Evolutionary conservation across 1,140 invertebrate genomes (phyloP).

Genomic region (Eurosta solidaginis): DNA sequence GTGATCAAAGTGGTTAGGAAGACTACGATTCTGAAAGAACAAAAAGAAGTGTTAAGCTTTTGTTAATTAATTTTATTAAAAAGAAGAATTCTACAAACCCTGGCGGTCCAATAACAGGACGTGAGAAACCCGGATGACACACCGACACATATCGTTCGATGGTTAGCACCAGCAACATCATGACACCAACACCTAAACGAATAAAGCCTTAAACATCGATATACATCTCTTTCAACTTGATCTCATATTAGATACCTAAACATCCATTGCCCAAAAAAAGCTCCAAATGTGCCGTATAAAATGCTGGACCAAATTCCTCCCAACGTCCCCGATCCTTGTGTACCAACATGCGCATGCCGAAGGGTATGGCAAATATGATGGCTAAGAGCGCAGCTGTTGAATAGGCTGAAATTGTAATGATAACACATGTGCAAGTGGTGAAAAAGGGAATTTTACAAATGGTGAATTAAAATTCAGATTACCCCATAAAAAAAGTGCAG

Average conservation of each 20-base stretch:
- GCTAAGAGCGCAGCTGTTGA: constrained; percentile 73
- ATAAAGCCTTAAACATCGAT: neutral
- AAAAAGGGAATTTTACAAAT: no score
- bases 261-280: constrained; percentile 77
- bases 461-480: no score
- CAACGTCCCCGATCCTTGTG: constrained; percentile 70
- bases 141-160: constrained; percentile 81
- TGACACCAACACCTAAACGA: constrained; percentile 70
- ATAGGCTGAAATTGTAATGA: constrained; percentile 65
- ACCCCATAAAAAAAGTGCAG: no score
- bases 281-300: constrained; percentile 76
- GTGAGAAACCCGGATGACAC: constrained; percentile 72
- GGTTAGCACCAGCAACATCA: constrained; percentile 80
- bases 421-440: neutral
- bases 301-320: constrained; percentile 68
- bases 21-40: constrained; percentile 64
- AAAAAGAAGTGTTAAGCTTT: neutral
- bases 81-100: constrained; percentile 47
- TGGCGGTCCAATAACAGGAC: constrained; percentile 66
- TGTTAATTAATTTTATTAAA: neutral
- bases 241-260: constrained; percentile 67
- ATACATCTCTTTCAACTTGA: neutral
- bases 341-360: constrained; percentile 70
- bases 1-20: constrained; percentile 67
- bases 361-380: constrained; percentile 73